Percentiles rank a stretch among this genome's conserved stretches.
These are phyloP conservation scores for Trissolcus brochymenae DNA, from an alignment of 2,888 invertebrate genomes.

Conservation along the genomic window DNA sequence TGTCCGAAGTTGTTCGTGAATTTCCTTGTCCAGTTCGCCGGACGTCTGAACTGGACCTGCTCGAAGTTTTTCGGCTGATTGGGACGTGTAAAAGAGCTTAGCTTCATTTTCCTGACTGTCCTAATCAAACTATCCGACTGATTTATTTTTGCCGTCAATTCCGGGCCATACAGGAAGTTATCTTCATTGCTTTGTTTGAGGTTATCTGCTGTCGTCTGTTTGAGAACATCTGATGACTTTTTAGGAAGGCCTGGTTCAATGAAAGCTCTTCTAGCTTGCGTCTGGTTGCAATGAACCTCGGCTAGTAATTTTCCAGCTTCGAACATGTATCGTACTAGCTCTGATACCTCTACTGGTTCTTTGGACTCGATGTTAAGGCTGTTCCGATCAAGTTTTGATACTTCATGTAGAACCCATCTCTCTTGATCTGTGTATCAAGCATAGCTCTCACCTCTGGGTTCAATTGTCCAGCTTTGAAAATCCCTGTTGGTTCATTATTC, in stretches of 20 bases:
- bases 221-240: constrained; percentile 8
- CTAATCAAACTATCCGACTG: background rate
- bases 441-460: constrained; percentile 14
- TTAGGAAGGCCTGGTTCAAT: constrained; percentile 17
- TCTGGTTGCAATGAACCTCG: constrained; percentile 16
- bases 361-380: constrained; percentile 7
- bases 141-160: constrained; percentile 3
- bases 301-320: background rate
- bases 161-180: constrained; percentile 3
- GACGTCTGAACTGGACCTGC: constrained; percentile 14
- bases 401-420: constrained; percentile 15
- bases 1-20: constrained; percentile 7
- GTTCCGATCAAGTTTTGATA: constrained; percentile 23
- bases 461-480: constrained; percentile 12
- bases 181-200: no score
- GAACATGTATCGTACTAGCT: background rate
- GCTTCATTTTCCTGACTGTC: background rate
- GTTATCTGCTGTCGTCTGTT: constrained; percentile 6
- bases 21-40: constrained; percentile 19
- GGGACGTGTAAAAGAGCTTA: no score
- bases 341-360: background rate
- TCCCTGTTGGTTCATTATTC: constrained; percentile 15
- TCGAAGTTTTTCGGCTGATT: no score
- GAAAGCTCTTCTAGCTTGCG: constrained; percentile 11
- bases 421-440: constrained; percentile 10